A percentile compares a stretch with the other conserved stretches of the same genome.
phyloP scores from a whole-genome alignment of 2,113 vertebrate species.

The Trichechus manatus region DNA sequence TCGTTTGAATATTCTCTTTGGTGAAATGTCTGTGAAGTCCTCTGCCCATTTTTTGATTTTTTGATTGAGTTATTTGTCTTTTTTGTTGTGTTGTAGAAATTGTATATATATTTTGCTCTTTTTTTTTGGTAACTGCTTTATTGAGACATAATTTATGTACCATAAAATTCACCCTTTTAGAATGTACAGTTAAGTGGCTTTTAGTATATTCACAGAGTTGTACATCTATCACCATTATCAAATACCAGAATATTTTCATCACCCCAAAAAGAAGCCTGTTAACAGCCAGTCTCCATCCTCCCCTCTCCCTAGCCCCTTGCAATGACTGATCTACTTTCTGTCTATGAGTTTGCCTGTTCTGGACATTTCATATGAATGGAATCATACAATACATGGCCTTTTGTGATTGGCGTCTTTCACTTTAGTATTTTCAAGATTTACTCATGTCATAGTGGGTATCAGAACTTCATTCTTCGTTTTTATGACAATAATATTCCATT shows the following conservation, averaged over 20 bases:
- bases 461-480: not conserved
- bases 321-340: too few species aligned
- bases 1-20: too few species aligned
- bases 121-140: not conserved
- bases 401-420: not conserved
- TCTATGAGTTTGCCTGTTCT: too few species aligned
- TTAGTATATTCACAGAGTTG: not conserved
- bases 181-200: not conserved
- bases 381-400: too few species aligned
- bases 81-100: too few species aligned
- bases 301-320: not conserved
- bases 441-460: not conserved
- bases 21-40: too few species aligned
- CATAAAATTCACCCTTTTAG: not conserved
- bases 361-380: too few species aligned
- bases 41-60: too few species aligned
- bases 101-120: not conserved
- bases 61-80: too few species aligned
- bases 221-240: not conserved
- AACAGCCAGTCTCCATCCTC: not conserved
- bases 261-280: not conserved
- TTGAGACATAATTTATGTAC: not conserved
- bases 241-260: not conserved
- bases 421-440: not conserved
- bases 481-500: not conserved